Percentiles rank a stretch among this genome's conserved stretches.
Evolutionary conservation across 1,140 invertebrate species (phyloP).

Genomic region (Drosophila oshimai): DNA sequence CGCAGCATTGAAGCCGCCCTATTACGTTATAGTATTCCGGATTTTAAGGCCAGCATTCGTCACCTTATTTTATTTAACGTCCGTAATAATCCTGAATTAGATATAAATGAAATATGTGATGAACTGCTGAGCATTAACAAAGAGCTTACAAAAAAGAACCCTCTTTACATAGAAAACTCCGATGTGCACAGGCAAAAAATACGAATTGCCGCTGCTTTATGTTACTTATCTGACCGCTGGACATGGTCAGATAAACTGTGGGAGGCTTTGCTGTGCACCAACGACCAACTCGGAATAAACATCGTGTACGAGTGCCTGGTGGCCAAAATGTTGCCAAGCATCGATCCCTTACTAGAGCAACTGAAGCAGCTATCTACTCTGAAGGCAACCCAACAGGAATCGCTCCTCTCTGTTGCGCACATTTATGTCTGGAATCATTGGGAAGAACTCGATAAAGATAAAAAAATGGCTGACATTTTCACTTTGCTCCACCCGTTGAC

Average conservation of each 20-base stretch:
- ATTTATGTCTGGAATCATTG: conserved; percentile 27
- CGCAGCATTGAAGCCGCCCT: conserved; percentile 4
- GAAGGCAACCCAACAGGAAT: conserved; percentile 51
- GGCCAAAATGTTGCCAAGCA: no score
- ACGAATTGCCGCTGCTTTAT: conserved; percentile 71
- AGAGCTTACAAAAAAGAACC: conserved; percentile 38
- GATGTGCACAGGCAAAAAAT: conserved; percentile 82
- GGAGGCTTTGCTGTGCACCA: conserved; percentile 83
- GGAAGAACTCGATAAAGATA: not conserved
- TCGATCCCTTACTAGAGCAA: conserved; percentile 19
- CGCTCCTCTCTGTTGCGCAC: conserved; percentile 44
- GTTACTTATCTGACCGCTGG: no score
- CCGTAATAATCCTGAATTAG: no score
- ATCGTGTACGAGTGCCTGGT: conserved; percentile 86
- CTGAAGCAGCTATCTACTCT: conserved; percentile 16
- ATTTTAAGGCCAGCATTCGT: no score
- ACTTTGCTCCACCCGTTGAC: conserved; percentile 86
- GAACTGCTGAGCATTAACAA: conserved; percentile 32
- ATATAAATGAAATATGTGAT: not conserved
- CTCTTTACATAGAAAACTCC: conserved; percentile 82
- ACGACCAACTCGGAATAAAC: conserved; percentile 86
- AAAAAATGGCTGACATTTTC: conserved; percentile 4
- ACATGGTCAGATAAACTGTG: conserved; percentile 53
- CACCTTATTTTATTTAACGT: no score
- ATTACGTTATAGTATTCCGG: no score